Evolutionary conservation across 1,140 invertebrate genomes (phyloP).

Genomic region (Drosophila auraria): DNA sequence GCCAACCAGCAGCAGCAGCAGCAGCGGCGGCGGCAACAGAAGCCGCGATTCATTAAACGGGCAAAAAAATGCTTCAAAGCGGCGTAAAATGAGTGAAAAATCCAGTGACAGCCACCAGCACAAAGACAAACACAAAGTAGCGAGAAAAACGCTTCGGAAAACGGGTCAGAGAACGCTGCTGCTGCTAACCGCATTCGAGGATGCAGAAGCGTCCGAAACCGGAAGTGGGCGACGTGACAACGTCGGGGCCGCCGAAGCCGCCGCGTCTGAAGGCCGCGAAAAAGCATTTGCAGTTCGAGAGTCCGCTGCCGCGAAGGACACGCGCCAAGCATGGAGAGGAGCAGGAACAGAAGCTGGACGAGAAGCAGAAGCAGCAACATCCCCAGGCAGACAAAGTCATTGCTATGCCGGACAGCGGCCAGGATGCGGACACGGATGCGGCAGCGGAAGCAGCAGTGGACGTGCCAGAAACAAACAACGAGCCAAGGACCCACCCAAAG

Average conservation of each 20-base stretch:
- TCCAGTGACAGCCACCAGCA: conserved; percentile 22
- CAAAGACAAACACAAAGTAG: conserved; percentile 34
- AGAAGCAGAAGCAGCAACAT: conserved; percentile 4
- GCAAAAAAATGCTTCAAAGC: conserved; percentile 58
- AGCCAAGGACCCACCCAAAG: conserved; percentile 9
- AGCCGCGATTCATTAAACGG: conserved; percentile 27
- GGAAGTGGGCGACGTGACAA: conserved; percentile 50
- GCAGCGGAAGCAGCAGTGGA: conserved; percentile 46
- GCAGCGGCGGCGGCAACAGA: background rate
- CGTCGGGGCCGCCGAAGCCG: conserved; percentile 61
- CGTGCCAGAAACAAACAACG: conserved; percentile 49
- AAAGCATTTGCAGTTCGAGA: conserved; percentile 79
- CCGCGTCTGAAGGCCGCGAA: conserved; percentile 69
- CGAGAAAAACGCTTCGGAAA: conserved; percentile 33
- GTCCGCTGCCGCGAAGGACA: conserved; percentile 69
- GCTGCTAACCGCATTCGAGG: conserved; percentile 38
- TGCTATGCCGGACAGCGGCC: conserved; percentile 42
- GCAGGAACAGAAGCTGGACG: conserved; percentile 1
- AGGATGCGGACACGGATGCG: conserved; percentile 48
- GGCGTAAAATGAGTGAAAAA: conserved; percentile 59
- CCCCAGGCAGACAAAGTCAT: conserved; percentile 41
- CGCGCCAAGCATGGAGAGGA: conserved; percentile 28
- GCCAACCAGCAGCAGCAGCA: conserved; percentile 6
- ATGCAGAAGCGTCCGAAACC: conserved; percentile 62
- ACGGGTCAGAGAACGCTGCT: conserved; percentile 28